Base-by-base conservation (phyloP, 2,888 invertebrate genomes). In the Ichneumoninae sp. region DNA sequence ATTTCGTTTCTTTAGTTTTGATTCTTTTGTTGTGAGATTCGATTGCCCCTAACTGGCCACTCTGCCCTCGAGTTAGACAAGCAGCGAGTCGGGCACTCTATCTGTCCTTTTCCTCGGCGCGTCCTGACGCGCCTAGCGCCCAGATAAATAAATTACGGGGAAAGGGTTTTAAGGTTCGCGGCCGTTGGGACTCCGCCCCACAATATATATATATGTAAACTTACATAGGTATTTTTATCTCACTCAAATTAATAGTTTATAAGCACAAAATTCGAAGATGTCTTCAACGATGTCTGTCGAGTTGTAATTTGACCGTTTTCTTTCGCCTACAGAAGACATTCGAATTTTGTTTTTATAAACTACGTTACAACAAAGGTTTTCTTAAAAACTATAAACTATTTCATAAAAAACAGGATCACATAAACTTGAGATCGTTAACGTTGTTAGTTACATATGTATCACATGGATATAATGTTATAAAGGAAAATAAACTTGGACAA, bases 331-430 rank as follows among this genome's bases (percentile, higher is more conserved):
- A n/a, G n/a, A n/a, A n/a, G 47, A 47, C 47, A 47, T 47, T 36
- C 13, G 47, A 16, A 16, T 47, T 47, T 4, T 13, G 47, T 16
- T 16, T 47, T 47, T 47, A 47, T 47, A 47, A 47, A 47, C 47
- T 47, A 44, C 4, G 47, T 13, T 47, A 47, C 47, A 47, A 47
- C 47, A 16, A 16, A 16, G 47, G 47, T 47, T 13, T 47, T n/a
- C 66, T 66, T 66, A 66, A 66, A 66, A 66, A 66, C 66, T 66
- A 44, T 19, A 66, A 40, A 44, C 66, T 66, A 66, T 66, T 6
- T 66, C 44, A 44, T 66, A 66, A 66, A 66, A 66, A 66, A 66
- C 44, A 66, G 66, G 66, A 66, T 66, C 8, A 66, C 44, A 44
- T 19, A 44, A 66, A 66, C 44, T 66, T 66, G 66, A 66, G 66